These are phyloP conservation scores for Paradoxurus hermaphroditus DNA, from an alignment of 2,113 vertebrate genomes.

Conservation along the genomic window DNA sequence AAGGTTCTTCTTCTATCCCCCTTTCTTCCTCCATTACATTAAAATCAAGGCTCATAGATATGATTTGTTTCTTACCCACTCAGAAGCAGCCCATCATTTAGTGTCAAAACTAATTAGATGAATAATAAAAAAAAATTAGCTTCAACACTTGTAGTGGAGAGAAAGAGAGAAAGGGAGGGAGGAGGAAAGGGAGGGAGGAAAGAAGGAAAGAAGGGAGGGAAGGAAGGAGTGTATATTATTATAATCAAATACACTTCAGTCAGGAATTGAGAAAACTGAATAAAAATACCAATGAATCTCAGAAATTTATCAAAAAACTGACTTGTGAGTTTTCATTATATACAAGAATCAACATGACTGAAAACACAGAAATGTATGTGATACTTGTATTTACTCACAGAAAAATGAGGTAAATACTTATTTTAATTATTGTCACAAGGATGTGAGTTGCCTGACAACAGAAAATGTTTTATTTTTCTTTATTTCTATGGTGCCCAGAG, in stretches of 20 bases:
- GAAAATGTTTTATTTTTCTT: not conserved
- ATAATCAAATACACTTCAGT: not conserved
- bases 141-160: not conserved
- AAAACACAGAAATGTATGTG: not conserved
- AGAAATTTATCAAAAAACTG: not conserved
- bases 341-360: not conserved
- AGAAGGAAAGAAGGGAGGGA: not conserved
- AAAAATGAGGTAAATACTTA: not conserved
- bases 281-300: not conserved
- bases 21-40: not conserved
- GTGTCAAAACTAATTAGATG: not conserved
- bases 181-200: not conserved
- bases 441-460: not conserved
- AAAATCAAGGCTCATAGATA: not conserved
- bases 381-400: not conserved
- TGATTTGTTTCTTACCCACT: not conserved
- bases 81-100: not conserved
- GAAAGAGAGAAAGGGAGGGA: not conserved
- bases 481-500: not conserved
- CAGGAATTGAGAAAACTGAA: not conserved
- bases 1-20: not conserved
- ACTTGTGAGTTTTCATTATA: not conserved
- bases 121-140: not conserved
- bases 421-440: not conserved
- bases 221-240: not conserved